Evolutionary conservation across 1,140 invertebrate genomes (phyloP), one percentile per base, ranked within the genome.

Genomic region (Pachypsylla venusta): DNA sequence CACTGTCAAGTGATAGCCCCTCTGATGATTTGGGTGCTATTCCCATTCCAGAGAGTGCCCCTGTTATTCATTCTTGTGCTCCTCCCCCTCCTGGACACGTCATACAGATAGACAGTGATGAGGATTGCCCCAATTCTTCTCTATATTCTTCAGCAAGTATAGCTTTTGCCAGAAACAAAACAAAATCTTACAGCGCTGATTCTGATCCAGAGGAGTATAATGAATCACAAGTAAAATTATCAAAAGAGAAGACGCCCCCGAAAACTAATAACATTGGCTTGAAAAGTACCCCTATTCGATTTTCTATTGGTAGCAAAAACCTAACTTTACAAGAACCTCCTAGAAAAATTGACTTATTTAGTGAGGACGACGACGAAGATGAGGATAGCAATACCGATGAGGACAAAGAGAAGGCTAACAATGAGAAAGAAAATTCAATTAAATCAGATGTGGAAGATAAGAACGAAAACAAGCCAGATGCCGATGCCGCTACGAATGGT

Each of bases 41-140:
- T 61, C 35, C 19, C 60, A 63, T 35, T 22, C 65, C 59, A 16
- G 24, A 16, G 27, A 54, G 53, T 26, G 22, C 30, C 5, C 24
- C 53, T 59, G n/a, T 30, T 2, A 60, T 48, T 20, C 2, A 20
- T 25, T 30, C 57, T 14, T 39, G 65, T 20, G 64, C 67, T 7
- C 69, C 69, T 54, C 68, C 70, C 7, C 67, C 71, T 25, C 69
- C 65, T 10, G 62, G 57, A 2, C 63, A 65, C 25, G 64, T 65
- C 59, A 77, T 78, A 58, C 76, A 78, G 30, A 76, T 77, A 1
- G 77, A 79, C 42, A 79, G 78, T 1, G 79, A 82, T 64, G 80
- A 82, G 1, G 84, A 85, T 60, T 88, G 85, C 73, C 86, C 86
- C 2, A 88, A 88, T 67, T 87, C 87, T 67, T 85, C 82, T 2